These are phyloP conservation scores for Globodera rostochiensis DNA, from an alignment of 1,140 invertebrate genomes.

Conservation along the genomic window DNA sequence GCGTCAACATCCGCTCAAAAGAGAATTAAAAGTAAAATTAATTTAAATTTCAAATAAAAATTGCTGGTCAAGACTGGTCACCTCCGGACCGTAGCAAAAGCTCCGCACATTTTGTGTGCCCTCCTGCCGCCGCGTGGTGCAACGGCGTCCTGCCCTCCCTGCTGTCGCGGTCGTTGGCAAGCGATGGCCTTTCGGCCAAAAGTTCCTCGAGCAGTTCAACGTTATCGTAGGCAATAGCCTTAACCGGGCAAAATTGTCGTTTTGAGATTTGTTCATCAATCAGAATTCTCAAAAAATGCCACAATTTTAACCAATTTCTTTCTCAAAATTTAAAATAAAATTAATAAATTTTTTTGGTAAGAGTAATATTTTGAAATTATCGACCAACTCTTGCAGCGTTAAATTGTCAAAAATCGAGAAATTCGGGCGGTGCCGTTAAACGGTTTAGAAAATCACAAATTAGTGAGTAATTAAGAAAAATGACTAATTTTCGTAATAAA, in stretches of 20 bases:
- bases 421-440: no score
- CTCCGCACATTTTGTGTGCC: conserved; percentile 32
- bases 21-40: background rate
- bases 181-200: conserved; percentile 40
- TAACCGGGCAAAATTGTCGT: background rate
- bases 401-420: no score
- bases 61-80: background rate
- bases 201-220: conserved; percentile 43
- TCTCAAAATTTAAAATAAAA: no score
- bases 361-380: no score
- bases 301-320: no score
- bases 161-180: conserved; percentile 25
- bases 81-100: conserved; percentile 40
- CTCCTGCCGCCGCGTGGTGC: conserved; percentile 44
- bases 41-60: background rate
- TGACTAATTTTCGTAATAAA: no score
- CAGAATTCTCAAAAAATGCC: no score
- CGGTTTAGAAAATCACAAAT: no score
- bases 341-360: no score
- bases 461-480: no score
- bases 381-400: no score
- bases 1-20: conserved; percentile 40
- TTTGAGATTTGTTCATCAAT: no score
- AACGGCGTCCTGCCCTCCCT: conserved; percentile 32
- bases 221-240: conserved; percentile 55